Percentiles rank a stretch among this genome's conserved stretches.
Conservation (phyloP, 2,113 vertebrate species). For the Corydoras sp. region DNA sequence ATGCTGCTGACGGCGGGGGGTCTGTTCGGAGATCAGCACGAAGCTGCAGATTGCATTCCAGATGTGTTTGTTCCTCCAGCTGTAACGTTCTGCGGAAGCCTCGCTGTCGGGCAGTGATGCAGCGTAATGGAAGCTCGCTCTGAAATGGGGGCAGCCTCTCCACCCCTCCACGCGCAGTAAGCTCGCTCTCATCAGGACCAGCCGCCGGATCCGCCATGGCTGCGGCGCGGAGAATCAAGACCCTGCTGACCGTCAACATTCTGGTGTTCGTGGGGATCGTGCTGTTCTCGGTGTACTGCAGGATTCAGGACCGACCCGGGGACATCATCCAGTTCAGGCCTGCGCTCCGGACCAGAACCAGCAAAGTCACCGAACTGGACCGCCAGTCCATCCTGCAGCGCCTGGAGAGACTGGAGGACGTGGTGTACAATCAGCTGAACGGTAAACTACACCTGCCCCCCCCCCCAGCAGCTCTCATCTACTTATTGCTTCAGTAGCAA, state of each 20-base stretch:
- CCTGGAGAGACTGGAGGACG: constrained; percentile 91
- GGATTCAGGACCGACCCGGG: constrained; percentile 88
- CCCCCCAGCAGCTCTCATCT: too few relatives aligned
- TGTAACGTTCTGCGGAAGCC: too few relatives aligned
- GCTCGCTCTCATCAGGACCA: too few relatives aligned
- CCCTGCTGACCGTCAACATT: constrained; percentile 98
- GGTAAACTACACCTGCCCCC: constrained; percentile 60
- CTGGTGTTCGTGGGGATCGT: constrained; percentile 93
- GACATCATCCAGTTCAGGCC: constrained; percentile 80
- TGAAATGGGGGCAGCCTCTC: neutral
- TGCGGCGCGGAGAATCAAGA: constrained; percentile 96
- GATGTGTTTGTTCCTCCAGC: too few relatives aligned
- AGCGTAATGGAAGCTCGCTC: constrained; percentile 16
- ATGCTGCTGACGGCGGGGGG: neutral
- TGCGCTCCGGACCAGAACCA: constrained; percentile 68
- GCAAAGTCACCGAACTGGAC: constrained; percentile 79
- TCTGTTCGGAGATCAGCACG: neutral
- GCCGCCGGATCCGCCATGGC: constrained; percentile 69
- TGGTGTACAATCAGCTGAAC: constrained; percentile 95
- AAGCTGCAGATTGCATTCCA: neutral
- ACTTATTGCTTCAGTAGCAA: too few relatives aligned
- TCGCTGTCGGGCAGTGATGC: too few relatives aligned
- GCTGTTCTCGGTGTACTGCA: constrained; percentile 95
- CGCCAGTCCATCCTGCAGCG: constrained; percentile 90
- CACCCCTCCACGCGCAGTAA: constrained; percentile 51